phyloP scores from a whole-genome alignment of 2,113 vertebrate genomes.

The Aviceda subcristata region DNA sequence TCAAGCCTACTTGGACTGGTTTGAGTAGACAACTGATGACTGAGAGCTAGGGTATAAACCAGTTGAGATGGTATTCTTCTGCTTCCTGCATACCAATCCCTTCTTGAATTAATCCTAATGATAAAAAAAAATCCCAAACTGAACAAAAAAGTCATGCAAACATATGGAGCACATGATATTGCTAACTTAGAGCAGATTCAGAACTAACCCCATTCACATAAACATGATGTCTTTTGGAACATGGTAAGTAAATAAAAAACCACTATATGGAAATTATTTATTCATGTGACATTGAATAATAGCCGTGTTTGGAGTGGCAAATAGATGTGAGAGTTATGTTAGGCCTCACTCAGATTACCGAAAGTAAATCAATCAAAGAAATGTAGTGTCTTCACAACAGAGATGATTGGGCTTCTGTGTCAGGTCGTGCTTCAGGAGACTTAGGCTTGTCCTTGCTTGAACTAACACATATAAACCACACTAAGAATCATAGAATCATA shows the following conservation, averaged over 20 bases:
- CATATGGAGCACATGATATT: background rate
- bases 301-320: background rate
- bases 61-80: background rate
- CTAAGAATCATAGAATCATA: background rate
- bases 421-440: background rate
- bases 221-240: background rate
- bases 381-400: background rate
- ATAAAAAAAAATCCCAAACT: background rate
- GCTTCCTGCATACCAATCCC: background rate
- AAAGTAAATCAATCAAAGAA: background rate
- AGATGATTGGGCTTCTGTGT: background rate
- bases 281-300: background rate
- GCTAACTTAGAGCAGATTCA: constrained; percentile 4
- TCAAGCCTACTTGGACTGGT: background rate
- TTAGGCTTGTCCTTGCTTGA: background rate
- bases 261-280: background rate
- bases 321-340: background rate
- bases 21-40: background rate
- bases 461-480: background rate
- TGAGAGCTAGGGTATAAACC: background rate
- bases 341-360: background rate
- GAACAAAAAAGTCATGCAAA: background rate
- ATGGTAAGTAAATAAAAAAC: background rate
- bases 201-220: background rate
- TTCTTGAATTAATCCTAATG: background rate